phyloP scores from a whole-genome alignment of 2,888 invertebrate genomes.

The Timema podura region DNA sequence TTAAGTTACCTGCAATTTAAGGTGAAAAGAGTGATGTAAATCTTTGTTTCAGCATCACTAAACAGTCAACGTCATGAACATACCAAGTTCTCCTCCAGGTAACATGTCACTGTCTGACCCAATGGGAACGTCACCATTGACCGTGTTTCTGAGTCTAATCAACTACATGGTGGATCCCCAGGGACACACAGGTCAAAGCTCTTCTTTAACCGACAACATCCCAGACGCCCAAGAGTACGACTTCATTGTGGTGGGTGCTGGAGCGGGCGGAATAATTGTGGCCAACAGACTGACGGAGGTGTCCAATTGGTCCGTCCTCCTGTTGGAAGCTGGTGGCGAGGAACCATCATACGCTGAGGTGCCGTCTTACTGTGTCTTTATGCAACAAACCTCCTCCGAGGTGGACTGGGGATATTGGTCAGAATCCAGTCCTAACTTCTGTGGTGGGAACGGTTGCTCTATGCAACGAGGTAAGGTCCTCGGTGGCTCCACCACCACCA shows the following conservation, averaged over 20 bases:
- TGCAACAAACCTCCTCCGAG: conserved; percentile 31
- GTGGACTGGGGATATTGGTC: conserved; percentile 38
- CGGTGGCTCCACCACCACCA: conserved; percentile 49
- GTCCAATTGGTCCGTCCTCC: conserved; percentile 22
- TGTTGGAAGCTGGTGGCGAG: conserved; percentile 35
- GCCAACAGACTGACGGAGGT: conserved; percentile 19
- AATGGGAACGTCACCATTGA: no score
- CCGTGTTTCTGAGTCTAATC: no score
- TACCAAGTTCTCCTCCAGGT: no score
- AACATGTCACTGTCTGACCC: no score
- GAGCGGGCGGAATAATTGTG: background rate
- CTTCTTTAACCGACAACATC: no score
- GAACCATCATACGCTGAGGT: conserved; percentile 30
- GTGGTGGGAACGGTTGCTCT: conserved; percentile 21
- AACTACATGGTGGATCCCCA: no score
- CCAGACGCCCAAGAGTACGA: background rate
- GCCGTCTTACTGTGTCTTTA: conserved; percentile 29
- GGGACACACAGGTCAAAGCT: no score
- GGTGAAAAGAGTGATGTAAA: no score
- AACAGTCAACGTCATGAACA: no score
- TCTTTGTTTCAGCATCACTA: no score
- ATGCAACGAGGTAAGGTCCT: conserved; percentile 45
- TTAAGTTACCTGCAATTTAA: no score
- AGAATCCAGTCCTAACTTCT: conserved; percentile 25
- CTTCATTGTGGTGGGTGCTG: background rate